phyloP scores from a whole-genome alignment of 2,888 invertebrate genomes.

The Dione vanillae region DNA sequence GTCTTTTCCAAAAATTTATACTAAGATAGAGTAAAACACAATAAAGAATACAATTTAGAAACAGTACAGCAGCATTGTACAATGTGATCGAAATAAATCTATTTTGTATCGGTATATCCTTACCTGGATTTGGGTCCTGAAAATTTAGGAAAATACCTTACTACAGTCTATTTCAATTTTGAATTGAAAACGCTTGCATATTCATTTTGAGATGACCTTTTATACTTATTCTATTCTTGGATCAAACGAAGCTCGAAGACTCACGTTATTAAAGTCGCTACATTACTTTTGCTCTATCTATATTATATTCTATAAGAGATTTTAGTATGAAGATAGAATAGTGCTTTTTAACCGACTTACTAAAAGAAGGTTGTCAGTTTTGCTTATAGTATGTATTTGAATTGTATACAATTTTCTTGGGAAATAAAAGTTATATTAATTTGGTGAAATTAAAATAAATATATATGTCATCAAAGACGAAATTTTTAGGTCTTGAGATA shows the following conservation, averaged over 20 bases:
- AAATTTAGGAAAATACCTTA: conserved; percentile 45
- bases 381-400: too few relatives aligned
- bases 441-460: too few relatives aligned
- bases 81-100: conserved; percentile 48
- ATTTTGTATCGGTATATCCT: conserved; percentile 43
- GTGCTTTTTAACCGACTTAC: too few relatives aligned
- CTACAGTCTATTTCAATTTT: conserved; percentile 41
- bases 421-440: too few relatives aligned
- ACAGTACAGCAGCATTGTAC: conserved; percentile 40
- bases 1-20: background rate
- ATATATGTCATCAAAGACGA: too few relatives aligned
- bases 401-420: too few relatives aligned
- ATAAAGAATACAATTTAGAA: conserved; percentile 43
- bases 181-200: conserved; percentile 40
- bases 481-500: too few relatives aligned
- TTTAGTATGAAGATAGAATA: background rate
- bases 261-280: conserved; percentile 25
- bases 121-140: conserved; percentile 42
- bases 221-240: conserved; percentile 27
- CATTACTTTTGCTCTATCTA: conserved; percentile 8
- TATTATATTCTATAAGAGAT: conserved; percentile 5
- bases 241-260: conserved; percentile 35
- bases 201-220: conserved; percentile 32
- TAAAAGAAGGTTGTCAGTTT: too few relatives aligned
- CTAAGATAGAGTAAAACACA: conserved; percentile 24